Conservation (phyloP, 1,140 invertebrate species). For the Holotrichia oblita region DNA sequence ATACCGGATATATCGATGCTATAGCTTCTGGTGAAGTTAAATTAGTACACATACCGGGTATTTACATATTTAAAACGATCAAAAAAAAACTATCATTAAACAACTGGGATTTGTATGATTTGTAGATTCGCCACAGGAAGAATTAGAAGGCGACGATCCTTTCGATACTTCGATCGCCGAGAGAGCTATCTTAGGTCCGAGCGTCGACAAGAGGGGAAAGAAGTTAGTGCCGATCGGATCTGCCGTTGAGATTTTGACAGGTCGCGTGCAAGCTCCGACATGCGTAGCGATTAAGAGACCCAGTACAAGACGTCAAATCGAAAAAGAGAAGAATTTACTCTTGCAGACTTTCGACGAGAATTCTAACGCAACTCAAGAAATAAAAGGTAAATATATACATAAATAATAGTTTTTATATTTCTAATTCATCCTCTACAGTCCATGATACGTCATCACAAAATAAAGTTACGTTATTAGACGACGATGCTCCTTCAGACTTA, state of each 20-base stretch:
- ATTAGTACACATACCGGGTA: conserved; percentile 85
- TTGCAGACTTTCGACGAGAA: conserved; percentile 73
- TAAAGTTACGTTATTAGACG: conserved; percentile 76
- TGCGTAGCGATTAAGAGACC: conserved; percentile 66
- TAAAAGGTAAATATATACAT: neutral
- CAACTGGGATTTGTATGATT: neutral
- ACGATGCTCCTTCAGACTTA: conserved; percentile 73
- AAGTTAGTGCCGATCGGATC: conserved; percentile 83
- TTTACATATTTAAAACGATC: neutral
- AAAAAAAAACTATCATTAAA: neutral
- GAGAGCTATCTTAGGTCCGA: conserved; percentile 80
- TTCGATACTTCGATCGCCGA: conserved; percentile 90
- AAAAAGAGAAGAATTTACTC: conserved; percentile 70
- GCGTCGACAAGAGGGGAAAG: conserved; percentile 79
- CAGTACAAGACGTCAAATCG: conserved; percentile 64
- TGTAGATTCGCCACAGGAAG: conserved; percentile 70
- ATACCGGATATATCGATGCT: conserved; percentile 86
- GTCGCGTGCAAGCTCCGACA: conserved; percentile 74
- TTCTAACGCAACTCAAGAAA: conserved; percentile 11
- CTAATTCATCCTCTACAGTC: neutral
- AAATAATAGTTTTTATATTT: neutral
- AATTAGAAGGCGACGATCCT: conserved; percentile 77
- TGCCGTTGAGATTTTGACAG: conserved; percentile 86
- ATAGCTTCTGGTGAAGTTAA: conserved; percentile 86
- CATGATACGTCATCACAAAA: conserved; percentile 47